A percentile compares a stretch with the other conserved stretches of the same genome.
Evolutionary conservation across 2,113 vertebrate species (phyloP).

Genomic region (Paracanthobrama guichenoti): DNA sequence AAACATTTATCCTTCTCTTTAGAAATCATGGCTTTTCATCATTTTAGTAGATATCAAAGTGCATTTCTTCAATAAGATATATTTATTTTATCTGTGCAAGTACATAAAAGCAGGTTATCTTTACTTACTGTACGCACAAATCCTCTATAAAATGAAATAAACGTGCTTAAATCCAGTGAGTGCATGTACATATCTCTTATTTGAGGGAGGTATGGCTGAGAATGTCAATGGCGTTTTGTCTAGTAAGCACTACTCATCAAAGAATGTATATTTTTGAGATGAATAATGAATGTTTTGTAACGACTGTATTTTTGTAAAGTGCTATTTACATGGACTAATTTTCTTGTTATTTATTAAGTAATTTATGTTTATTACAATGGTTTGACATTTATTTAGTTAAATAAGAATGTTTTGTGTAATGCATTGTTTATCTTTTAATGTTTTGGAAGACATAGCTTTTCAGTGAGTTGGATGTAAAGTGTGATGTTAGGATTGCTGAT

Average conservation of each 20-base stretch:
- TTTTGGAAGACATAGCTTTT: conserved; percentile 2
- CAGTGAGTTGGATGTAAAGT: background rate
- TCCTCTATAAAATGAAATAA: background rate
- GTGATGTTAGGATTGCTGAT: conserved; percentile 14
- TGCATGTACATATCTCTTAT: conserved; percentile 32
- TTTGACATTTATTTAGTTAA: conserved; percentile 15
- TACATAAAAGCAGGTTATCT: conserved; percentile 18
- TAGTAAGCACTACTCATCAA: conserved; percentile 38
- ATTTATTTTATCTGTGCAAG: conserved; percentile 4
- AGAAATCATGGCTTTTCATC: conserved; percentile 11
- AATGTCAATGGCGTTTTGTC: conserved; percentile 23
- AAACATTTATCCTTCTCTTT: background rate
- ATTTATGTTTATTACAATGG: conserved; percentile 21
- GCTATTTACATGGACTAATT: conserved; percentile 37
- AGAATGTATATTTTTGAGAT: conserved; percentile 60
- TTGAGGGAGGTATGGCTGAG: conserved; percentile 10
- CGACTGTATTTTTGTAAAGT: conserved; percentile 57
- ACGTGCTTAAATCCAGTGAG: background rate
- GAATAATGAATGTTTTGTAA: conserved; percentile 54
- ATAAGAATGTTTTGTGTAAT: background rate
- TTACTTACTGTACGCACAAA: background rate
- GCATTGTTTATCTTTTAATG: background rate
- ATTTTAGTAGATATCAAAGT: background rate
- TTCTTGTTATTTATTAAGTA: conserved; percentile 24
- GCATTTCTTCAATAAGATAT: conserved; percentile 22